Evolutionary conservation across 2,797 vertebrate genomes (phyloP).

Genomic region (Micropoecilia bifurca): DNA sequence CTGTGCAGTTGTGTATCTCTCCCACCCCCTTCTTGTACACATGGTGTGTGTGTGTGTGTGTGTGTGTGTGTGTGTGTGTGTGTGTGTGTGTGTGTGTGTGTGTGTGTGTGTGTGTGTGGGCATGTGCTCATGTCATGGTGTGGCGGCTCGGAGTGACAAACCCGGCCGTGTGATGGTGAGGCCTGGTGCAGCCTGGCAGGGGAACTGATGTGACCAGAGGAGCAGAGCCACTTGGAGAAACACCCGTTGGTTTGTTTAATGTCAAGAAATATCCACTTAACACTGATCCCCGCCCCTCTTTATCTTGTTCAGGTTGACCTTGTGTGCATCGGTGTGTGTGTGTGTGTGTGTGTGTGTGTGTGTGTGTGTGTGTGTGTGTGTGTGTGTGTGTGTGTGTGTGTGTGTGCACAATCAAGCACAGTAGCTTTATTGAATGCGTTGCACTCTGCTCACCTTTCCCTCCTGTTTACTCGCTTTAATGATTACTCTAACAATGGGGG

Average conservation of each 20-base stretch:
- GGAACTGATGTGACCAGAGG: conserved; percentile 55
- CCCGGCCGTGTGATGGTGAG: neutral
- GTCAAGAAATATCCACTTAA: conserved; percentile 57
- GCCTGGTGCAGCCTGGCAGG: conserved; percentile 18
- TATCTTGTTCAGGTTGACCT: conserved; percentile 52
- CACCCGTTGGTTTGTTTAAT: conserved; percentile 53
- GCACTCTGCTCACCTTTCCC: conserved; percentile 55
- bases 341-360: neutral
- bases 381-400: neutral
- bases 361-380: neutral
- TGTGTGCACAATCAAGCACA: conserved; percentile 39
- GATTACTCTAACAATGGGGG: conserved; percentile 44
- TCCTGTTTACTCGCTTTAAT: conserved; percentile 68
- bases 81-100: neutral
- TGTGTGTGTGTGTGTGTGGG: neutral
- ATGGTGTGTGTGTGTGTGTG: neutral
- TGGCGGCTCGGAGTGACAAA: conserved; percentile 1
- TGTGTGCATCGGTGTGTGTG: neutral
- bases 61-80: neutral
- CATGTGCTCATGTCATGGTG: neutral
- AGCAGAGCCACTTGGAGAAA: conserved; percentile 59
- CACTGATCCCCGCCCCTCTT: conserved; percentile 38
- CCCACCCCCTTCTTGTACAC: neutral
- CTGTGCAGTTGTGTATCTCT: neutral
- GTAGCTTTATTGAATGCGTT: conserved; percentile 54